Evolutionary conservation across 2,113 vertebrate species (phyloP), one percentile per base, ranked within the genome.

Genomic region (Lampris megalopsis): DNA sequence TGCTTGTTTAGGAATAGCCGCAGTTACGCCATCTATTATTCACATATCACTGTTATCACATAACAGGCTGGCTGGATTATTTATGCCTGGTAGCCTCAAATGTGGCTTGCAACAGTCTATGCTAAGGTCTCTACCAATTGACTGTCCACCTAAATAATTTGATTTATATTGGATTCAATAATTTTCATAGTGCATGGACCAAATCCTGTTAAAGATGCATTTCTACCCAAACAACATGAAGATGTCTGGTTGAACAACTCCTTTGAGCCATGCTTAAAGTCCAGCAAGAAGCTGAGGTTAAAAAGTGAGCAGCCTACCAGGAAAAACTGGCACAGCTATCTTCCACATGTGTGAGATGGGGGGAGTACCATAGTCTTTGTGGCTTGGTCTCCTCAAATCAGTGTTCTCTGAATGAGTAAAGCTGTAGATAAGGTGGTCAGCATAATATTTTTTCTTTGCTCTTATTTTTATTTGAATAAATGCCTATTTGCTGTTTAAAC

Each of bases 21-120:
- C 88, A 89, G 84, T 87, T 81, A 72, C 80, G 68, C 78, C 86
- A 93, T 93, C 84, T 89, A 92, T 94, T 92, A 93, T 94, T 92
- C 88, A 93, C 66, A 77, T 92, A 90, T 92, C 24, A 24, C 24
- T 24, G 24, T 24, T 86, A 92, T 93, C 90, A 87, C 84, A 87
- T 91, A 87, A 91, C 88, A 81, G 83, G 74, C 79, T 63, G 67
- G 72, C 70, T 91, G 86, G 90, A 92, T 92, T 91, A 93, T 92
- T 89, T 82, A 92, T 91, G 88, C 78, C 63, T 78, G 69, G 49
- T 6, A 63, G 84, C 77, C 74, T 84, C 73, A 67, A 24, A 53
- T 66, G 71, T 80, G 82, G 65, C 83, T 71, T 61, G 69, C 75
- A 61, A 67, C 81, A 68, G 48, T 62, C 6, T 37, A 38, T 84